Percentiles rank a stretch among this genome's conserved stretches.
phyloP scores from a whole-genome alignment of 2,113 vertebrate species.

The Callocephalon fimbriatum region DNA sequence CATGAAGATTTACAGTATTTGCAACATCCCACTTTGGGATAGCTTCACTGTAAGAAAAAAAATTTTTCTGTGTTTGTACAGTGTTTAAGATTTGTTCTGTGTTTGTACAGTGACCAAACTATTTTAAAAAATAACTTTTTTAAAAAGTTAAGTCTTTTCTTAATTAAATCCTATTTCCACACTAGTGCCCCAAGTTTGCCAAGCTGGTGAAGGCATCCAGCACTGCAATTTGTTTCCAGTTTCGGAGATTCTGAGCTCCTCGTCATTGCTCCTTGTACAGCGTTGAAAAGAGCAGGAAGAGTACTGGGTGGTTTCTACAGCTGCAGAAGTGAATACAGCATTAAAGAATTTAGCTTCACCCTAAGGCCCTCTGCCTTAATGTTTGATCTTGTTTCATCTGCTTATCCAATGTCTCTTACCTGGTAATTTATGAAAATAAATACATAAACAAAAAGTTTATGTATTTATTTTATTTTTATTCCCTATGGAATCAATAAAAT shows the following conservation, averaged over 20 bases:
- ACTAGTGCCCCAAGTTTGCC: not conserved
- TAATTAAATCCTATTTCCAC: not conserved
- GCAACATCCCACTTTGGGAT: not conserved
- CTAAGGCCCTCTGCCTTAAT: slow-evolving; percentile 28
- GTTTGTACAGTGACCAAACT: not conserved
- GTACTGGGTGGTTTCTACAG: not conserved
- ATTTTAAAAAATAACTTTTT: not conserved
- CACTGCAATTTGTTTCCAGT: not conserved
- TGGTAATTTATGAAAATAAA: slow-evolving; percentile 65
- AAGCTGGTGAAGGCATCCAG: not conserved
- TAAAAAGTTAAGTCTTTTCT: not conserved
- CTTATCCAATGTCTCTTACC: slow-evolving; percentile 43
- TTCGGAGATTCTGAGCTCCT: not conserved
- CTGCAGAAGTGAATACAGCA: slow-evolving; percentile 4
- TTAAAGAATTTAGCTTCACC: slow-evolving; percentile 55
- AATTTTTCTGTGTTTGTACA: not conserved
- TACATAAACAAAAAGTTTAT: slow-evolving; percentile 36
- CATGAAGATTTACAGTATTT: not conserved
- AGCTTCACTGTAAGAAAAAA: not conserved
- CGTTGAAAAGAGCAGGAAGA: not conserved
- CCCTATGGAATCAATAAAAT: slow-evolving; percentile 57
- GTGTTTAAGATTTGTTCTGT: not conserved
- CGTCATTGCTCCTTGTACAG: not conserved
- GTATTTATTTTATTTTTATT: too few relatives aligned
- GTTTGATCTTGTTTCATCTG: slow-evolving; percentile 58